Percentiles rank a stretch among this genome's conserved stretches.
Conservation (phyloP, 2,113 vertebrate species). For the Cyrtonyx montezumae region DNA sequence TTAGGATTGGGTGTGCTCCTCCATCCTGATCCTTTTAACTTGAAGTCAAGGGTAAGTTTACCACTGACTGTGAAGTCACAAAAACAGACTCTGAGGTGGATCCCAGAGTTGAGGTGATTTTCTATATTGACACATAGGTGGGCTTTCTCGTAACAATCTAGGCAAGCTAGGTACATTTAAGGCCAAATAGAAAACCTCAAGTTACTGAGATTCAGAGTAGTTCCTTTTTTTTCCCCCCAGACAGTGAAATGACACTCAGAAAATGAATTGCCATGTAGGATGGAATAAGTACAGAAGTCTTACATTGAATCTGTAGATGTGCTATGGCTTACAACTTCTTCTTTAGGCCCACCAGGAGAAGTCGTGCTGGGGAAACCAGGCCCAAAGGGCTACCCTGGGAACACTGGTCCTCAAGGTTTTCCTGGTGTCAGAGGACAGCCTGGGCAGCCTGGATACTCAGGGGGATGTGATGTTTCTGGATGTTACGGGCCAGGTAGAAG, state of each 20-base stretch:
- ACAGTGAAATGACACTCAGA: neutral
- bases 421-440: constrained; percentile 76
- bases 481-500: constrained; percentile 67
- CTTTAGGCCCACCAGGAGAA: constrained; percentile 83
- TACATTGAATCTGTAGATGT: neutral
- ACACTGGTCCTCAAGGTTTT: constrained; percentile 73
- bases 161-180: neutral
- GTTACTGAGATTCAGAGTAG: neutral
- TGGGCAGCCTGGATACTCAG: constrained; percentile 82
- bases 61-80: neutral
- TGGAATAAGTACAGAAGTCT: neutral
- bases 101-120: neutral
- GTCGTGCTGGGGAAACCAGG: constrained; percentile 79
- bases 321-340: neutral
- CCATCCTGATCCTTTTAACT: neutral
- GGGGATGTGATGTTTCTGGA: constrained; percentile 82
- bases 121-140: neutral
- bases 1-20: neutral
- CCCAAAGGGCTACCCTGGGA: constrained; percentile 79
- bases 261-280: neutral
- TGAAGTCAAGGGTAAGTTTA: neutral
- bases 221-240: neutral
- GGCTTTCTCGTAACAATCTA: neutral
- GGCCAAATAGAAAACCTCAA: neutral
- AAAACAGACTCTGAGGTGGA: neutral